Evolutionary conservation across 2,797 vertebrate species (phyloP).

Genomic region (Dendrocincla fuliginosa): DNA sequence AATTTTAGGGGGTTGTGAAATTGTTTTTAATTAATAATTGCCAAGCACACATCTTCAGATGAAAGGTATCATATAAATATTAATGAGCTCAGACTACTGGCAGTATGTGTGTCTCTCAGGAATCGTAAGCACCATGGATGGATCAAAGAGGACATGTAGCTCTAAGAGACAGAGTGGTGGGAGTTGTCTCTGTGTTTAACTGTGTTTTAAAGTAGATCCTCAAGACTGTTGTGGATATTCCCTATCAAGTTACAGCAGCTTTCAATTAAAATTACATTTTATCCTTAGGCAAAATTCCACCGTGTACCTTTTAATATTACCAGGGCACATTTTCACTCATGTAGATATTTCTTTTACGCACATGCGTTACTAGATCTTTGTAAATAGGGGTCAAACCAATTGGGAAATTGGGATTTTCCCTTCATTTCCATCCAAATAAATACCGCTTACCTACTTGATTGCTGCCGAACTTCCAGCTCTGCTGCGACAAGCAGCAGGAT

Average conservation of each 20-base stretch:
- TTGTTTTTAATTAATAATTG: slow-evolving; percentile 53
- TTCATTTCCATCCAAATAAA: slow-evolving; percentile 12
- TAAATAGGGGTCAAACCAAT: slow-evolving; percentile 24
- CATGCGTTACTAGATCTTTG: background rate
- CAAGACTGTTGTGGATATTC: slow-evolving; percentile 55
- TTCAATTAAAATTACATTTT: slow-evolving; percentile 69
- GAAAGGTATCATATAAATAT: slow-evolving; percentile 54
- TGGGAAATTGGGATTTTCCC: background rate
- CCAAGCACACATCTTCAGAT: slow-evolving; percentile 9
- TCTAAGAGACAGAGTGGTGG: slow-evolving; percentile 39
- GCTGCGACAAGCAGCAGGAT: background rate
- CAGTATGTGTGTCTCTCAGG: slow-evolving; percentile 17
- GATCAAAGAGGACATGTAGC: slow-evolving; percentile 60
- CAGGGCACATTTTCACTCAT: slow-evolving; percentile 20
- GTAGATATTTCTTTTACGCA: slow-evolving; percentile 31
- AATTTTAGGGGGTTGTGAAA: slow-evolving; percentile 10
- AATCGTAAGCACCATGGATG: slow-evolving; percentile 30
- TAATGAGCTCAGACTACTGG: slow-evolving; percentile 48
- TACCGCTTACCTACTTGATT: background rate
- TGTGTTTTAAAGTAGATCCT: slow-evolving; percentile 58
- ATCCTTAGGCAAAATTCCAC: slow-evolving; percentile 66
- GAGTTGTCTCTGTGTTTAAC: slow-evolving; percentile 57
- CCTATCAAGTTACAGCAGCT: slow-evolving; percentile 70
- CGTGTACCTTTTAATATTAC: slow-evolving; percentile 53
- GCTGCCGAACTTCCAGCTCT: background rate